Conservation (phyloP, 2,113 vertebrate genomes). For the Crocuta crocuta region DNA sequence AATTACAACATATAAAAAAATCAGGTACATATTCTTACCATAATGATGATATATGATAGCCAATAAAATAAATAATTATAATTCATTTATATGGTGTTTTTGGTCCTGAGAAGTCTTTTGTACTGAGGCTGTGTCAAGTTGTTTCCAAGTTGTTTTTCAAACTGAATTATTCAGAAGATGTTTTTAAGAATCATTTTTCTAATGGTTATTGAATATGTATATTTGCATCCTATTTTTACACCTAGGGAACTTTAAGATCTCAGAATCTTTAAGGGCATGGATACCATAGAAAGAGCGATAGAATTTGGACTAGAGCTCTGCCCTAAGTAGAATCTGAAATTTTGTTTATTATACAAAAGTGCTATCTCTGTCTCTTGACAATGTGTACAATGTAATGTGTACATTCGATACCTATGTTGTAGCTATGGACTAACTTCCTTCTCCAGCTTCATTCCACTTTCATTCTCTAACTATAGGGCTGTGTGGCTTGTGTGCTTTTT, state of each 20-base stretch:
- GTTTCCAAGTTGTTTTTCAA: neutral
- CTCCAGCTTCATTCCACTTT: slow-evolving; percentile 57
- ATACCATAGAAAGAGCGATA: neutral
- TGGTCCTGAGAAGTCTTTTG: neutral
- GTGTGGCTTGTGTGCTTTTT: slow-evolving; percentile 71
- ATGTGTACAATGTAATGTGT: slow-evolving; percentile 19
- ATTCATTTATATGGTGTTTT: neutral
- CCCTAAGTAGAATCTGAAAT: neutral
- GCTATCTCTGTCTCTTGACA: slow-evolving; percentile 26
- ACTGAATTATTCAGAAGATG: slow-evolving; percentile 7
- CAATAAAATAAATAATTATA: neutral
- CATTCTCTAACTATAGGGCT: slow-evolving; percentile 45
- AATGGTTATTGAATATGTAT: neutral
- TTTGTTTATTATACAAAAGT: neutral
- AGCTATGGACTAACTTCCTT: slow-evolving; percentile 14
- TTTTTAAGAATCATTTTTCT: slow-evolving; percentile 22
- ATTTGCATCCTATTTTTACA: neutral
- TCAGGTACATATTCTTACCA: neutral
- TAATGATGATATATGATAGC: neutral
- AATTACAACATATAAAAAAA: neutral
- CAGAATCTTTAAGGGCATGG: neutral
- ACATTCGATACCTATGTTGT: slow-evolving; percentile 14
- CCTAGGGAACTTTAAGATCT: neutral
- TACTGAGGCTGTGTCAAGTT: neutral
- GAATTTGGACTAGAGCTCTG: neutral